Base-by-base conservation (phyloP, 2,113 vertebrate genomes). In the Erythrocercus mccallii region DNA sequence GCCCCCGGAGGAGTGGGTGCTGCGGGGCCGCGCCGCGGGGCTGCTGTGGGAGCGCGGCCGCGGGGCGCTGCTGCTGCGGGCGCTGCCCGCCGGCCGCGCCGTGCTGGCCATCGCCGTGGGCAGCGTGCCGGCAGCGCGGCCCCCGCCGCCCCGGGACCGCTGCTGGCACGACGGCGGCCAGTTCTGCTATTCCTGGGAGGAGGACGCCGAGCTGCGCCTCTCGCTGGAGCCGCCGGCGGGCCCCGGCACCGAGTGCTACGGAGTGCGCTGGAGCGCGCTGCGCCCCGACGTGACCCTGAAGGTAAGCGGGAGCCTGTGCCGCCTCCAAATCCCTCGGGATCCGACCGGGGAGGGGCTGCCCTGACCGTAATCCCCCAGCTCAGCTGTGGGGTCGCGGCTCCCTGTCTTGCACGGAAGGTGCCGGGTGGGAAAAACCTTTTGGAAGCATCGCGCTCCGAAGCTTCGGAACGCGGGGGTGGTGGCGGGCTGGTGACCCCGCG, bases 141-240 rank as follows among this genome's bases (percentile, higher is more conserved):
- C 98, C 5, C 98, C 99, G 3, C 99, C 98, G 5, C 98, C 99
- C 7, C 98, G 98, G 45, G 99, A 99, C 95, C 92, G 97, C 94
- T 99, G 99, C 95, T 99, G 98, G 98, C 97, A 98, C 10, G 99
- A 99, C 37, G 98, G 98, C 4, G 98, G 98, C 3, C 98, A 98
- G 94, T 99, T 99, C 98, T 99, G 99, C 97, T 99, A 99, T 17
- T 97, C 98, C 11, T 99, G 99, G 99, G 99, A 99, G 93, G 98
- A 98, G 54, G 97, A 98, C 8, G 98, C 98, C 0, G 98, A 99
- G 79, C 98, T 99, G 38, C 98, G 96, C 83, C 97, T 99, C 57
- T 98, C 98, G 40, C 91, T 99, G 71, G 97, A 99, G 70, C 94
- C 96, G 44, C 88, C 97, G 0, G 97, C 98, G 10, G 97, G 97